These are phyloP conservation scores for Ianthella basta DNA, from an alignment of 37 sponge, comb jelly and placozoan genomes.

Conservation along the genomic window DNA sequence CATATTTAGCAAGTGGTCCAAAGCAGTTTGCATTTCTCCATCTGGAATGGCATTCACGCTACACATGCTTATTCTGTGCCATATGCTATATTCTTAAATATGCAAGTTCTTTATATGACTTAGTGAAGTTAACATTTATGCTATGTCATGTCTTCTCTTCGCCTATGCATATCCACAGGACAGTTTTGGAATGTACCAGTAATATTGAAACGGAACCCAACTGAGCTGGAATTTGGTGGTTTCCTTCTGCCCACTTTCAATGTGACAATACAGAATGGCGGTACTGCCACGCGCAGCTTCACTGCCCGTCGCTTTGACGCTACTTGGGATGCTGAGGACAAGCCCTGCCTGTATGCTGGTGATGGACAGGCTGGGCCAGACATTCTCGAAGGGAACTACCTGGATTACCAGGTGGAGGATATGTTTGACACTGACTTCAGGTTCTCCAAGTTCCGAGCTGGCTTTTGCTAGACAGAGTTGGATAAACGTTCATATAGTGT, in stretches of 20 bases:
- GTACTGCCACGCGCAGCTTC: not conserved
- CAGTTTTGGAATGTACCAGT: constrained; percentile 32
- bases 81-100: too few relatives aligned
- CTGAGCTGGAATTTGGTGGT: not conserved
- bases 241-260: not conserved
- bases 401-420: constrained; percentile 21
- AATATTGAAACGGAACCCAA: not conserved
- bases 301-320: not conserved
- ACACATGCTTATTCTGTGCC: too few relatives aligned
- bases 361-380: constrained; percentile 25
- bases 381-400: constrained; percentile 50
- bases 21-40: too few relatives aligned
- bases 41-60: too few relatives aligned
- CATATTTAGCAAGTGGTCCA: too few relatives aligned
- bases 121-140: too few relatives aligned
- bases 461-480: not conserved
- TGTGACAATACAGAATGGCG: not conserved
- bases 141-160: too few relatives aligned
- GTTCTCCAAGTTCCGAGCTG: constrained; percentile 35
- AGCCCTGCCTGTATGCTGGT: constrained; percentile 25
- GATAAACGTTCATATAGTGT: too few relatives aligned
- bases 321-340: not conserved
- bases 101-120: too few relatives aligned
- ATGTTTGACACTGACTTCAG: constrained; percentile 27
- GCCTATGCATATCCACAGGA: not conserved